Percentiles rank a stretch among this genome's conserved stretches.
Conservation (phyloP, 2,797 vertebrate genomes). For the Sciurus vulgaris region DNA sequence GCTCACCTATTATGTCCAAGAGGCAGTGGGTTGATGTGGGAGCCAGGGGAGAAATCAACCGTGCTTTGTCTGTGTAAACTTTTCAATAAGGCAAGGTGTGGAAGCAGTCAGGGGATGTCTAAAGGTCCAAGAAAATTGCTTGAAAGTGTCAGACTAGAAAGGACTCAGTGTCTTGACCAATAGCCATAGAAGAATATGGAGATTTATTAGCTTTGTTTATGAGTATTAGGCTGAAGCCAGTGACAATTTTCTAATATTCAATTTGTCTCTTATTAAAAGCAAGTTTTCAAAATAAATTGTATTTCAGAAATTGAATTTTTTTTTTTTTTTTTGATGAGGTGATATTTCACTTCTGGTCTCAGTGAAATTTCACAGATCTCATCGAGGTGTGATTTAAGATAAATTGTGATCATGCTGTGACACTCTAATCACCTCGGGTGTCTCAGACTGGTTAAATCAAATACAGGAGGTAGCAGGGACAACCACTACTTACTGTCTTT, state of each 20-base stretch:
- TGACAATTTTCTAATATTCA: not conserved
- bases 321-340: slow-evolving; percentile 48
- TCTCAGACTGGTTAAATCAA: not conserved
- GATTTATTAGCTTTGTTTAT: not conserved
- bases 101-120: not conserved
- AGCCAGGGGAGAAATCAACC: not conserved
- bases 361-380: slow-evolving; percentile 59
- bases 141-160: not conserved
- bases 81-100: not conserved
- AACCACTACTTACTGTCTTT: not conserved
- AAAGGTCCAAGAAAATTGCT: not conserved
- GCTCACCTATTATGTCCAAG: not conserved
- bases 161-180: not conserved
- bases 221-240: not conserved
- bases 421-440: not conserved
- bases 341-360: not conserved
- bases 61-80: not conserved
- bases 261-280: slow-evolving; percentile 6
- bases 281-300: slow-evolving; percentile 50
- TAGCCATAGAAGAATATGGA: not conserved
- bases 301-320: slow-evolving; percentile 63
- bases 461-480: no score
- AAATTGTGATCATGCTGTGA: slow-evolving; percentile 10
- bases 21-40: not conserved
- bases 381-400: slow-evolving; percentile 58